These are phyloP conservation scores for Rhinopomastus cyanomelas DNA, from an alignment of 2,113 vertebrate genomes.

Conservation along the genomic window DNA sequence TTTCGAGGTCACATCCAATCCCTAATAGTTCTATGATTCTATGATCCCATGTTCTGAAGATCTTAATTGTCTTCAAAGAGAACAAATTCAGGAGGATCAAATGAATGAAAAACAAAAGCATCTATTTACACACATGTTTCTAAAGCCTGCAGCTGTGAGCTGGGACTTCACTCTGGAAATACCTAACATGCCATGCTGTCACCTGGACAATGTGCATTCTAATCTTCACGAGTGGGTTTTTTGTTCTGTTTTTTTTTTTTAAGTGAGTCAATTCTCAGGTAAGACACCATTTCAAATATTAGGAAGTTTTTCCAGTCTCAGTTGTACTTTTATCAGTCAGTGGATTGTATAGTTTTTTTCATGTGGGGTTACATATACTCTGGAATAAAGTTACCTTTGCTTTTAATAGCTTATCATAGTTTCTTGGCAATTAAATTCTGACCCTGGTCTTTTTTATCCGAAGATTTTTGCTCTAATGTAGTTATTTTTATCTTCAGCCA, in stretches of 20 bases:
- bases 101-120: not conserved
- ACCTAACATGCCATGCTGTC: not conserved
- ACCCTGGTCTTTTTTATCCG: not conserved
- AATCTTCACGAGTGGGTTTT: not conserved
- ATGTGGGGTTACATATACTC: not conserved
- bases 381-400: not conserved
- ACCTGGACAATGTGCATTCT: not conserved
- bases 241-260: too few species aligned
- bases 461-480: not conserved
- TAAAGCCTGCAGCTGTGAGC: not conserved
- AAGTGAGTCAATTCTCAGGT: not conserved
- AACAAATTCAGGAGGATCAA: not conserved
- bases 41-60: not conserved
- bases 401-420: not conserved
- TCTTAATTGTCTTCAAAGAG: not conserved
- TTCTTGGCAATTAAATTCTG: not conserved
- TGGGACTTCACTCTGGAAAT: not conserved
- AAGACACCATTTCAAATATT: not conserved
- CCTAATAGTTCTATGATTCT: too few species aligned
- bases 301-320: not conserved
- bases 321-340: not conserved
- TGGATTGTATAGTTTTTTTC: not conserved
- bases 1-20: too few species aligned
- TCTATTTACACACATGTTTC: not conserved
- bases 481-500: not conserved